Evolutionary conservation across 37 sponge, comb jelly and placozoan genomes (phyloP).

Genomic region (Amphimedon queenslandica): DNA sequence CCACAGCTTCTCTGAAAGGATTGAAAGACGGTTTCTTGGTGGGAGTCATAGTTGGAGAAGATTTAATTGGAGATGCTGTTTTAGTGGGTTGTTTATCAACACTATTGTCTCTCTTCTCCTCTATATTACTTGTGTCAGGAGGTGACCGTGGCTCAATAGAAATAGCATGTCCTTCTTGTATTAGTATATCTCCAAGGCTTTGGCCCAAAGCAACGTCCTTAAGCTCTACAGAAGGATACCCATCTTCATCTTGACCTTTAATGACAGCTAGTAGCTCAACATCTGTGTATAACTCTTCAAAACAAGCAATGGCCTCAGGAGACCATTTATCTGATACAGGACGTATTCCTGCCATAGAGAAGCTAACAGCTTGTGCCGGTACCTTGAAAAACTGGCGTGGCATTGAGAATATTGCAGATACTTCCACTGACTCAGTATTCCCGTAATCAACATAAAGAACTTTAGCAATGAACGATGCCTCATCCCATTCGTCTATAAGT

Average conservation of each 20-base stretch:
- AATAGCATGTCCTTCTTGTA: neutral
- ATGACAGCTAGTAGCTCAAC: slow-evolving; percentile 17
- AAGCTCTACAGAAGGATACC: slow-evolving; percentile 37
- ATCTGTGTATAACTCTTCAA: slow-evolving; percentile 16
- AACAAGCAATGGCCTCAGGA: neutral
- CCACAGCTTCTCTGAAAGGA: neutral
- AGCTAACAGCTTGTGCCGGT: slow-evolving; percentile 67
- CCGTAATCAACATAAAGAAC: slow-evolving; percentile 78
- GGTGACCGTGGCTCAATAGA: too few species aligned
- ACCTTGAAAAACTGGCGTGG: slow-evolving; percentile 11
- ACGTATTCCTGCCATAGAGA: slow-evolving; percentile 29
- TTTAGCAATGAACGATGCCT: neutral
- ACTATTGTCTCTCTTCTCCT: too few species aligned
- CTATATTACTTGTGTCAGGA: too few species aligned
- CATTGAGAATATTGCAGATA: slow-evolving; percentile 18
- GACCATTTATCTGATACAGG: slow-evolving; percentile 29
- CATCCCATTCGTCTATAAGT: slow-evolving; percentile 10
- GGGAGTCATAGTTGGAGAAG: neutral
- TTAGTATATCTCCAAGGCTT: neutral
- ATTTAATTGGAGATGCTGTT: neutral
- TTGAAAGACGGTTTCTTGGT: too few species aligned
- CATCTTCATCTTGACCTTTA: slow-evolving; percentile 29
- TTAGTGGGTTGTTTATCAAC: neutral
- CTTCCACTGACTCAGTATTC: slow-evolving; percentile 36
- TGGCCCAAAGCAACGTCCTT: neutral